Evolutionary conservation across 2,113 vertebrate species (phyloP).

Genomic region (Scomber scombrus): DNA sequence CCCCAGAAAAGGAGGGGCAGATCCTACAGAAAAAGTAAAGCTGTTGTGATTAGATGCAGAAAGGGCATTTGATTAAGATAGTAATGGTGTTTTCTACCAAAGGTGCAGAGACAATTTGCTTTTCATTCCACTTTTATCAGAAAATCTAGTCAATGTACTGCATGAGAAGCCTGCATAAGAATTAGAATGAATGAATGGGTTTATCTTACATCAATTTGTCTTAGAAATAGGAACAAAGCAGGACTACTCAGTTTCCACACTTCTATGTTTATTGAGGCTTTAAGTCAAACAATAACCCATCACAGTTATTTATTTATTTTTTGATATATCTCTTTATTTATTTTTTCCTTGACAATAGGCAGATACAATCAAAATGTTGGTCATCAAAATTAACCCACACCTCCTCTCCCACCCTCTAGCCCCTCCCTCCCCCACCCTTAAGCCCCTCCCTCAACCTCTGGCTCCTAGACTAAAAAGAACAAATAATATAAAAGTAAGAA

Average conservation of each 20-base stretch:
- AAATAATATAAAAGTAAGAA: too few relatives aligned
- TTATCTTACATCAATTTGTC: background rate
- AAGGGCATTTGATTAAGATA: background rate
- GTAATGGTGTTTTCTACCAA: background rate
- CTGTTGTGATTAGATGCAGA: background rate
- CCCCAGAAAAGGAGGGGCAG: too few relatives aligned
- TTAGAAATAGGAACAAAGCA: background rate
- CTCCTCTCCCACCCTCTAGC: too few relatives aligned
- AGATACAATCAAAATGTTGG: too few relatives aligned
- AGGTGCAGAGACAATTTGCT: background rate
- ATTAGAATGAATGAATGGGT: slow-evolving; percentile 17
- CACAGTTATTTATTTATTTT: too few relatives aligned
- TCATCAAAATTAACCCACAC: too few relatives aligned
- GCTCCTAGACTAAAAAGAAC: too few relatives aligned
- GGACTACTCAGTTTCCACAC: background rate
- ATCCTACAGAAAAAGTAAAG: background rate
- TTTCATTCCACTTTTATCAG: slow-evolving; percentile 11
- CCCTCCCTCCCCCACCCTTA: too few relatives aligned
- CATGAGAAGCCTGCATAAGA: background rate
- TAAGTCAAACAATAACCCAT: background rate
- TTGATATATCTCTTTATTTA: too few relatives aligned
- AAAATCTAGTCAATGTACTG: background rate
- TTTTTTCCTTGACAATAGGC: too few relatives aligned
- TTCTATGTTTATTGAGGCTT: slow-evolving; percentile 17
- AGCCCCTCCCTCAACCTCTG: too few relatives aligned